These are phyloP conservation scores for Chondrilla cf. caribensis DNA, from an alignment of 37 sponge, comb jelly and placozoan species.

Conservation along the genomic window DNA sequence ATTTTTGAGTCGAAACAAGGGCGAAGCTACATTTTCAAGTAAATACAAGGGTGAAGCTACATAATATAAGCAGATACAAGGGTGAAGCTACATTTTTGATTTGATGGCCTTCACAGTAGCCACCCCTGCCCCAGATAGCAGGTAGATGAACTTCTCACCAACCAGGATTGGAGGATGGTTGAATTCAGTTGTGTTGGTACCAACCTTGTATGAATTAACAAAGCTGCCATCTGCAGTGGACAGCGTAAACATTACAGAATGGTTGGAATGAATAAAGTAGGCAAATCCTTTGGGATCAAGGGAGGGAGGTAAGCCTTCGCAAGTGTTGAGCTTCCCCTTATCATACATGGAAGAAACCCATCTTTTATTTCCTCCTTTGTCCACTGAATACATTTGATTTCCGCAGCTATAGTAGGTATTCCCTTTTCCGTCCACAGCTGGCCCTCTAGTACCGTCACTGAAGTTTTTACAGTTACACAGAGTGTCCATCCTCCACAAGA, in stretches of 20 bases:
- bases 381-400: constrained; percentile 28
- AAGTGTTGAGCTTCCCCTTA: background rate
- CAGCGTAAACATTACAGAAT: background rate
- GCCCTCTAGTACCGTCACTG: constrained; percentile 17
- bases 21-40: no score
- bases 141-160: constrained; percentile 14
- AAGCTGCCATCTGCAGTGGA: background rate
- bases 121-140: background rate
- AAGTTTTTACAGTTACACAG: background rate
- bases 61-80: no score
- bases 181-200: background rate
- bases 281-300: constrained; percentile 10
- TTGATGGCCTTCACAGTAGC: background rate
- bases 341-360: constrained; percentile 17
- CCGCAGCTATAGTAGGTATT: constrained; percentile 39
- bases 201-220: no score
- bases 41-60: no score
- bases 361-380: background rate
- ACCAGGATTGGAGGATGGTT: constrained; percentile 26
- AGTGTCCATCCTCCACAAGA: background rate
- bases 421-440: constrained; percentile 23
- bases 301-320: background rate
- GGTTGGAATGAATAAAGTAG: constrained; percentile 23
- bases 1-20: no score
- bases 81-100: no score